phyloP scores from a whole-genome alignment of 2,113 vertebrate species.

The Periophthalmodon schlosseri region DNA sequence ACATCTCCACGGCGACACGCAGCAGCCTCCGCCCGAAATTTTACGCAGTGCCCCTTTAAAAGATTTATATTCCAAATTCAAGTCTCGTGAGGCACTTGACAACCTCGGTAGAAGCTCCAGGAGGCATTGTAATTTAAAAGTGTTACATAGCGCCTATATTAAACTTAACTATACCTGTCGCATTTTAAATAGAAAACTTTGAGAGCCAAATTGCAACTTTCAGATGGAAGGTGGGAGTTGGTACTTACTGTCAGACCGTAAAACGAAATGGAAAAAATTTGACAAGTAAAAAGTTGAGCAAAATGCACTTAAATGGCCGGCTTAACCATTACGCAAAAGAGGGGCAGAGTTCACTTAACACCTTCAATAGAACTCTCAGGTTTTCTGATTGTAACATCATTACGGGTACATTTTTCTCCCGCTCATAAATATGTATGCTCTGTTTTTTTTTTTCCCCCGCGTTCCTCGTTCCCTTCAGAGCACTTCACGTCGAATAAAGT shows the following conservation, averaged over 20 bases:
- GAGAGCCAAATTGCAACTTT: constrained; percentile 28
- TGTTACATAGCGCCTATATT: constrained; percentile 14
- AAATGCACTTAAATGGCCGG: constrained; percentile 6
- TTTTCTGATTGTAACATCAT: constrained; percentile 28
- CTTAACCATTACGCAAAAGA: constrained; percentile 20
- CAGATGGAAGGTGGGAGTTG: constrained; percentile 24
- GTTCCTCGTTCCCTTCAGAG: constrained; percentile 39
- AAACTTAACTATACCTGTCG: constrained; percentile 13
- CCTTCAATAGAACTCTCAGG: constrained; percentile 13
- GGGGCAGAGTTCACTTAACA: constrained; percentile 13
- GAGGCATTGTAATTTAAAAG: neutral
- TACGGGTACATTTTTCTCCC: constrained; percentile 20
- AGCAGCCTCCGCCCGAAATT: too few species aligned
- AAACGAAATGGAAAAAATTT: constrained; percentile 9
- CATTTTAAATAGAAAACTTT: constrained; percentile 33
- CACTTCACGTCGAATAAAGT: constrained; percentile 66
- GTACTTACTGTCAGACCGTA: constrained; percentile 32
- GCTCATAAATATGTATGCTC: constrained; percentile 75
- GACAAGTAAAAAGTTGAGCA: constrained; percentile 26
- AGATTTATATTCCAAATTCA: neutral
- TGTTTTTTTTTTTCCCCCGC: constrained; percentile 52
- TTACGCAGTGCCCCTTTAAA: too few species aligned
- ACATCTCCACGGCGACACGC: too few species aligned
- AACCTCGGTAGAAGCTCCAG: constrained; percentile 20
- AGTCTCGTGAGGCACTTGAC: neutral